Percentiles rank a stretch among this genome's conserved stretches.
These are phyloP conservation scores for Pseudopipra pipra DNA, from an alignment of 2,113 vertebrate genomes.

Conservation along the genomic window DNA sequence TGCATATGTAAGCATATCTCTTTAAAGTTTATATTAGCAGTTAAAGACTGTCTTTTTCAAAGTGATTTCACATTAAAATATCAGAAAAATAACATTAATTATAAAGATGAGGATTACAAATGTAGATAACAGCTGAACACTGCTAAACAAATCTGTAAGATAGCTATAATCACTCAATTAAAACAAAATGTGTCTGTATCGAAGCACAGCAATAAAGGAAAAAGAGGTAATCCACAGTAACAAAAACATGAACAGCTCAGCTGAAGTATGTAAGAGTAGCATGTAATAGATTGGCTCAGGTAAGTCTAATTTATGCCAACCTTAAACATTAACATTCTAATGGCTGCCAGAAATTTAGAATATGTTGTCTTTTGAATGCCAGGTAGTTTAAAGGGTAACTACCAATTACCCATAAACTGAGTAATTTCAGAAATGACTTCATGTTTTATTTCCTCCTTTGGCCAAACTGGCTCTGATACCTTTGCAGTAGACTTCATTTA, in stretches of 20 bases:
- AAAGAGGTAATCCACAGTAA: constrained; percentile 29
- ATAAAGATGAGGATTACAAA: constrained; percentile 59
- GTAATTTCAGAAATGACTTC: constrained; percentile 8
- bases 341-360: constrained; percentile 55
- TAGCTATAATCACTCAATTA: constrained; percentile 62
- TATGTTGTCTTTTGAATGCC: constrained; percentile 44
- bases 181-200: constrained; percentile 53
- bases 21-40: constrained; percentile 37
- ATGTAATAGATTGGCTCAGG: constrained; percentile 42
- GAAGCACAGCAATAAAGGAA: constrained; percentile 32
- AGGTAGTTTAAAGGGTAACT: constrained; percentile 61
- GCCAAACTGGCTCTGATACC: not conserved
- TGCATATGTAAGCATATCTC: constrained; percentile 4
- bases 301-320: constrained; percentile 52
- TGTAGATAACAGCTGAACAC: constrained; percentile 51
- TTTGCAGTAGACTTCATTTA: not conserved
- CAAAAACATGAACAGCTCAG: constrained; percentile 40
- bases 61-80: constrained; percentile 32
- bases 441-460: constrained; percentile 35
- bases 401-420: constrained; percentile 40
- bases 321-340: not conserved
- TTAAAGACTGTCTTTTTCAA: constrained; percentile 24
- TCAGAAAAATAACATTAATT: constrained; percentile 55
- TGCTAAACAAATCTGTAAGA: constrained; percentile 56
- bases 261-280: constrained; percentile 41